Conservation (phyloP, 1,140 invertebrate genomes). For the Myzus persicae region DNA sequence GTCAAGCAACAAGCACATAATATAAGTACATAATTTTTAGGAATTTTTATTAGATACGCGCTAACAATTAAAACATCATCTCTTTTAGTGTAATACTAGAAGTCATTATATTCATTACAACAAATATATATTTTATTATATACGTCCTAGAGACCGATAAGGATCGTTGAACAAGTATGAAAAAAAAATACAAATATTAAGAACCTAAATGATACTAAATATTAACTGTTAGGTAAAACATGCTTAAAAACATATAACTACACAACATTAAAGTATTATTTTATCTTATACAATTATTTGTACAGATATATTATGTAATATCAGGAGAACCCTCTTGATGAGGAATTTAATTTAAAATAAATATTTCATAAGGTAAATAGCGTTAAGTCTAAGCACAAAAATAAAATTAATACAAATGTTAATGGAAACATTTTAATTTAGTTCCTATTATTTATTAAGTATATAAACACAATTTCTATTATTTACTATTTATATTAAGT, state of each 20-base stretch:
- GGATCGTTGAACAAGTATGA: no score
- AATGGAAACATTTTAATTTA: background rate
- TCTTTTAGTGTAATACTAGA: background rate
- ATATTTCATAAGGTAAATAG: no score
- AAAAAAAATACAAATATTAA: background rate
- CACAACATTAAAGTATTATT: no score
- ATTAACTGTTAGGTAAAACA: no score
- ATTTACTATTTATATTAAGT: background rate
- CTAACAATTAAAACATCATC: background rate
- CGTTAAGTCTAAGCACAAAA: no score
- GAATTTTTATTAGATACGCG: background rate
- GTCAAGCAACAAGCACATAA: slow-evolving; percentile 29
- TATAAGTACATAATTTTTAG: background rate
- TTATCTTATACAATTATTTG: no score
- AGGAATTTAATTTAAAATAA: background rate
- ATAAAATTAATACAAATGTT: background rate
- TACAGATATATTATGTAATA: no score
- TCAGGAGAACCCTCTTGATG: background rate
- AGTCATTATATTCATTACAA: background rate
- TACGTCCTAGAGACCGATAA: no score
- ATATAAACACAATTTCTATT: no score
- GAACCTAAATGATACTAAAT: background rate
- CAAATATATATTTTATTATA: no score
- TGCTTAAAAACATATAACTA: no score
- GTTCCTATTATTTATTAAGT: no score